phyloP scores from a whole-genome alignment of 2,113 vertebrate genomes.

The Zonotrichia leucophrys region DNA sequence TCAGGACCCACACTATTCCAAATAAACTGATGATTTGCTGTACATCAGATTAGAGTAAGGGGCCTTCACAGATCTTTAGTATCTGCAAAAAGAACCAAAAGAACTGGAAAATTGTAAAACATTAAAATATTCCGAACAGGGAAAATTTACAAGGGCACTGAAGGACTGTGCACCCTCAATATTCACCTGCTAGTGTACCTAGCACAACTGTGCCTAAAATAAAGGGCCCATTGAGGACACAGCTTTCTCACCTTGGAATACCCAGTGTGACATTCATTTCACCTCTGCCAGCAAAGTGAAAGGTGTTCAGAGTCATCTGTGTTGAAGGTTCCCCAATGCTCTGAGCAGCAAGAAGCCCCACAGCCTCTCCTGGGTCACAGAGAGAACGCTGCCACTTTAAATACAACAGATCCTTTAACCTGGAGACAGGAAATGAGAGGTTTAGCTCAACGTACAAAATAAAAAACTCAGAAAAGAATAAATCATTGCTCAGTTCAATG shows the following conservation, averaged over 20 bases:
- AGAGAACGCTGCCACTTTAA: constrained; percentile 95
- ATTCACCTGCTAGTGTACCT: not conserved
- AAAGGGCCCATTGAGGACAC: not conserved
- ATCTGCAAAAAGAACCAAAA: not conserved
- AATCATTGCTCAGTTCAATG: not conserved
- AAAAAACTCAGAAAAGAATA: not conserved
- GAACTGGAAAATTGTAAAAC: not conserved
- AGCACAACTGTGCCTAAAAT: not conserved
- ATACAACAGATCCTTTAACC: constrained; percentile 83
- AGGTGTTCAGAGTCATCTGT: constrained; percentile 99
- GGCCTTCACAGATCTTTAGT: not conserved
- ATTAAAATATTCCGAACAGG: not conserved
- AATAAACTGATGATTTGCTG: not conserved
- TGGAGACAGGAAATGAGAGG: constrained; percentile 29
- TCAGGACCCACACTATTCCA: not conserved
- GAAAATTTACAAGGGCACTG: not conserved
- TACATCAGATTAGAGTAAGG: not conserved
- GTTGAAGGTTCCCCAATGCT: constrained; percentile 98
- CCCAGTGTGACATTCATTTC: constrained; percentile 99
- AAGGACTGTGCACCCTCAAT: not conserved
- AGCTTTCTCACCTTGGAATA: constrained; percentile 87
- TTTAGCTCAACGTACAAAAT: not conserved
- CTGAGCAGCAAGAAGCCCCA: constrained; percentile 94
- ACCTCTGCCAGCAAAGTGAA: constrained; percentile 97
- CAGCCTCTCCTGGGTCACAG: constrained; percentile 94